Base-by-base conservation (phyloP, 2,888 invertebrate genomes). In the Cenopis cana region DNA sequence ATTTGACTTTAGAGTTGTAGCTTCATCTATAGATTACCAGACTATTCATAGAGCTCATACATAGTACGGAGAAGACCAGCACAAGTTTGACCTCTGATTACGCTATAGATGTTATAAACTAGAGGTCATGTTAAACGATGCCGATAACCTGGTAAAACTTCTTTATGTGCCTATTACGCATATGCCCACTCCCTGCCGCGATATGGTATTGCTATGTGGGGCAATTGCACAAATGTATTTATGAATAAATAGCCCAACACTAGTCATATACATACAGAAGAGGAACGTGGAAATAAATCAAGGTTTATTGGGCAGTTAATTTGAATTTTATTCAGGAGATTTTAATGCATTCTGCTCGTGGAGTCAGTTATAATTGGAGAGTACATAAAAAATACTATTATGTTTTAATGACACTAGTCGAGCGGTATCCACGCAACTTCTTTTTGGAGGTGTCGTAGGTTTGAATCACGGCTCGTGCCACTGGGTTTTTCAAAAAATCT, bases 241-340 rank as follows among this genome's bases (percentile, higher is more conserved):
- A n/a, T 41, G 41, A 41, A 41, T 4, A n/a, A 5, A 41, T 41
- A n/a, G 41, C 41, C 2, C 14, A 14, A 41, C n/a, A n/a, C 46
- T 46, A n/a, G 50, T 24, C 1, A 24, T 24, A 24, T 3, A 1
- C 10, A 54, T 12, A 14, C 20, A 24, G 54, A 14, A 52, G 12
- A 24, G 8, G 8, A 49, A 29, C 29, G 49, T 49, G 46, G 49
- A 49, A 29, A 61, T 61, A 61, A 61, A 61, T 61, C 61, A 61
- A 61, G n/a, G n/a, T 14, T 61, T 61, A 49, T 29, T 17, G 41
- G 29, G 17, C 11, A 10, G 33, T 61, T 46, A 61, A 61, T 24
- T 49, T 61, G 33, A 24, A 17, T 49, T 46, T 61, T n/a, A 14
- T 46, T 41, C 14, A 14, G 6, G 14, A 38, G 0, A 41, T 14